A percentile compares a stretch with the other conserved stretches of the same genome.
Evolutionary conservation across 2,113 vertebrate genomes (phyloP).

Genomic region (Pseudorectes ferrugineus): DNA sequence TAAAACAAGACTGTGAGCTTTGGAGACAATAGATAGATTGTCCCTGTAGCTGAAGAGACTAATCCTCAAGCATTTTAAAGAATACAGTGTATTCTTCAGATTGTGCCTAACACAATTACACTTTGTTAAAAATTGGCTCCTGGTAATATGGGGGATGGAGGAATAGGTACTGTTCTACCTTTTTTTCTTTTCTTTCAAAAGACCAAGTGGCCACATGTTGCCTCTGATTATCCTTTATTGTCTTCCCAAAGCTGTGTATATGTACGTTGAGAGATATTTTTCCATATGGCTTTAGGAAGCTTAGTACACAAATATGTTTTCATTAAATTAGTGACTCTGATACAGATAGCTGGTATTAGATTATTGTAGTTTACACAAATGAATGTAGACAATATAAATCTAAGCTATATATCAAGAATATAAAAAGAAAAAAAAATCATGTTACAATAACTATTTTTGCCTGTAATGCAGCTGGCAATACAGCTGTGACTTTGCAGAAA

Average conservation of each 20-base stretch:
- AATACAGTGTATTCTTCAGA: constrained; percentile 76
- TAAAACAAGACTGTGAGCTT: constrained; percentile 53
- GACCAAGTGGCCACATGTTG: neutral
- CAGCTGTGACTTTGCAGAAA: constrained; percentile 61
- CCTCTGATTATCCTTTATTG: neutral
- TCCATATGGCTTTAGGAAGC: neutral
- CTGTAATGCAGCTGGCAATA: constrained; percentile 54
- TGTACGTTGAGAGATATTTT: neutral
- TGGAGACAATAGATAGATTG: constrained; percentile 83
- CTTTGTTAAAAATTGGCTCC: constrained; percentile 83
- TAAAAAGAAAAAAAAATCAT: neutral
- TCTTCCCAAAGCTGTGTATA: neutral
- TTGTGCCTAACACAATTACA: constrained; percentile 70
- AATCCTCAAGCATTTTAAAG: constrained; percentile 66
- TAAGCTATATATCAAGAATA: constrained; percentile 31
- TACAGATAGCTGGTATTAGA: neutral
- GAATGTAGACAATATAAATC: neutral
- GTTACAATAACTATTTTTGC: constrained; percentile 39
- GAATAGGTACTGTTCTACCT: neutral
- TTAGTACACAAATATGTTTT: neutral
- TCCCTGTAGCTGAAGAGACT: constrained; percentile 61
- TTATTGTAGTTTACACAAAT: neutral
- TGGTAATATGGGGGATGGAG: neutral
- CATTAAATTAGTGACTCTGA: neutral
- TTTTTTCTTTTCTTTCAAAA: neutral